These are phyloP conservation scores for Burhinus bistriatus DNA, from an alignment of 2,113 vertebrate genomes.

Conservation along the genomic window DNA sequence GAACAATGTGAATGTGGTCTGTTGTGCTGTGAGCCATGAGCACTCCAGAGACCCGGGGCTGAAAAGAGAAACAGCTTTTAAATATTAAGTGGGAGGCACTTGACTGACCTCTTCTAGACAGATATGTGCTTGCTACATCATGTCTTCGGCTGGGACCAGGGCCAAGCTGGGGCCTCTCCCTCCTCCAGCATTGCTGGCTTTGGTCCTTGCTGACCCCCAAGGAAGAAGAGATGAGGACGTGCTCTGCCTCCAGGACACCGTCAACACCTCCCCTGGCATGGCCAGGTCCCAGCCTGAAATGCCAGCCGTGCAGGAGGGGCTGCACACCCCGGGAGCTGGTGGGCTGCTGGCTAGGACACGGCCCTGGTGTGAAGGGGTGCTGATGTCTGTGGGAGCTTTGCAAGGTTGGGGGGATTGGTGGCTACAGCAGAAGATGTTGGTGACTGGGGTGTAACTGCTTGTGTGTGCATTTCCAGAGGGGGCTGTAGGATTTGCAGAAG, in stretches of 20 bases:
- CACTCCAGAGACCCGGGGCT: neutral
- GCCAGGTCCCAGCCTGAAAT: neutral
- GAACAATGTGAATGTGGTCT: constrained; percentile 13
- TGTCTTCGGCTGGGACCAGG: neutral
- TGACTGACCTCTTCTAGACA: neutral
- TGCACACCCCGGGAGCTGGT: neutral
- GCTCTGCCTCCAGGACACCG: neutral
- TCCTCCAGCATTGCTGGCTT: neutral
- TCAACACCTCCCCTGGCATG: neutral
- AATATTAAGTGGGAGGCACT: constrained; percentile 33
- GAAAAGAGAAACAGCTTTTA: constrained; percentile 51
- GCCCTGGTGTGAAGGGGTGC: too few relatives aligned
- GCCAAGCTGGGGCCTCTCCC: constrained; percentile 15
- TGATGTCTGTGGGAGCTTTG: neutral
- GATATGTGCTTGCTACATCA: neutral
- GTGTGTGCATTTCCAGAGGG: neutral
- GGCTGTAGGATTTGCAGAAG: neutral
- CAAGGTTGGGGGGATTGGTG: neutral
- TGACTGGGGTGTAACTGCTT: neutral
- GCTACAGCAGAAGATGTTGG: neutral
- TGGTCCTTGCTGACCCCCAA: neutral
- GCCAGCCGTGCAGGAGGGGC: neutral
- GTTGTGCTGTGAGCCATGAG: neutral
- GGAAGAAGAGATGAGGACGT: neutral
- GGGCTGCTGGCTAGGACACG: neutral